Evolutionary conservation across 30 jellyfish, hydroid and myxozoan species (phyloP).

Genomic region (Hydra vulgaris): DNA sequence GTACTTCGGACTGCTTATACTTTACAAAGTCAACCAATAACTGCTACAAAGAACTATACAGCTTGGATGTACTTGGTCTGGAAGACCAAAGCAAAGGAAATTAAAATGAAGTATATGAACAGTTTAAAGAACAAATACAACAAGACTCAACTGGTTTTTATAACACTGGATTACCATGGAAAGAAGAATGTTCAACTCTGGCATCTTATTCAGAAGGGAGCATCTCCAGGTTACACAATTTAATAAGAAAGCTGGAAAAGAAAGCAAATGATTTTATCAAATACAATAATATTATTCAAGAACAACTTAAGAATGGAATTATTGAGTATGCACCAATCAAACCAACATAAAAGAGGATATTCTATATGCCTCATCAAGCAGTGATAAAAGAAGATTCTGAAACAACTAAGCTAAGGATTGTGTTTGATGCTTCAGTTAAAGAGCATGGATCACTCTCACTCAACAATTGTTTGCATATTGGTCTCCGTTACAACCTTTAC

Average conservation of each 20-base stretch:
- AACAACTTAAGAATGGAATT: too few species aligned
- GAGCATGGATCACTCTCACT: too few species aligned
- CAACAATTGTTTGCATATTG: too few species aligned
- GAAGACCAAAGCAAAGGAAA: constrained; percentile 60
- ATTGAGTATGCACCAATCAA: too few species aligned
- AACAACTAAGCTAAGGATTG: too few species aligned
- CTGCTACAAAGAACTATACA: constrained; percentile 51
- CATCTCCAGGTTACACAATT: neutral
- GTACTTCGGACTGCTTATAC: neutral
- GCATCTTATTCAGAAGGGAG: neutral
- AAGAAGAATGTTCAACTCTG: neutral
- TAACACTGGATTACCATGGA: neutral
- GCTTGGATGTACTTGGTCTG: constrained; percentile 43
- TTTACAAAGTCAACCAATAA: constrained; percentile 29
- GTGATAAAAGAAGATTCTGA: too few species aligned
- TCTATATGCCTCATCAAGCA: too few species aligned
- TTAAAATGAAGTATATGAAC: constrained; percentile 35
- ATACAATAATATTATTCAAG: too few species aligned
- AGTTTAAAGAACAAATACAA: constrained; percentile 28
- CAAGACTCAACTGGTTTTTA: neutral
- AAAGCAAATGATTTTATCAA: neutral
- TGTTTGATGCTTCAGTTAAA: too few species aligned
- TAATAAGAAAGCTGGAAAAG: neutral
- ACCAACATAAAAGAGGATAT: too few species aligned
- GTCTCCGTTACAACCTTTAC: too few species aligned